Conservation (phyloP, 2,113 vertebrate species). For the Larimichthys crocea region DNA sequence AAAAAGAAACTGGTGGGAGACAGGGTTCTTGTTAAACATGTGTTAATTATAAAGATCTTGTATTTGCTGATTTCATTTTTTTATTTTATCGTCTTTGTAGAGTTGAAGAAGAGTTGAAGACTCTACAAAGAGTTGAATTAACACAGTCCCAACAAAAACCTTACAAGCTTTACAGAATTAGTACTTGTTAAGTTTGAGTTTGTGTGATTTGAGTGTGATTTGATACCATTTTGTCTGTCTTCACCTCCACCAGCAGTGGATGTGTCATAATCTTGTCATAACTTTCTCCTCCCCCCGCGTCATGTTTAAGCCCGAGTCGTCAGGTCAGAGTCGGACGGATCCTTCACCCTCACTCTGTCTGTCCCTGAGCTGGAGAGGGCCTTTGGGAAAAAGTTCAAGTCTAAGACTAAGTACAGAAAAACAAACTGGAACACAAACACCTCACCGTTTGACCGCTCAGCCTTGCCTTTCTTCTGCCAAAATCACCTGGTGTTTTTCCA, state of each 20-base stretch:
- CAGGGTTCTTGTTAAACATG: conserved; percentile 7
- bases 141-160: neutral
- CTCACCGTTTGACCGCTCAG: conserved; percentile 12
- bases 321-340: conserved; percentile 82
- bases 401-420: conserved; percentile 84
- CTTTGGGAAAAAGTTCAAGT: conserved; percentile 86
- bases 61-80: neutral
- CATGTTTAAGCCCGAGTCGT: conserved; percentile 84
- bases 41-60: neutral
- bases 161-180: neutral
- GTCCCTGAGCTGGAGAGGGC: conserved; percentile 85
- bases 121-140: no score
- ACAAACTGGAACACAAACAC: conserved; percentile 16
- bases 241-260: neutral
- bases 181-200: neutral
- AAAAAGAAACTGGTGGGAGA: conserved; percentile 10
- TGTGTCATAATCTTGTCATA: conserved; percentile 42
- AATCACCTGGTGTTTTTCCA: conserved; percentile 43
- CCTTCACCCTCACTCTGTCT: conserved; percentile 86
- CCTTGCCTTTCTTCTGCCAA: conserved; percentile 56
- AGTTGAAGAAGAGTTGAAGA: no score
- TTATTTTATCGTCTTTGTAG: no score
- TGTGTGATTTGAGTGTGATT: neutral
- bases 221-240: neutral
- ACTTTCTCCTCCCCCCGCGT: conserved; percentile 46